Evolutionary conservation across 2,113 vertebrate genomes (phyloP), one percentile per base, ranked within the genome.

Genomic region (Pagrus major): DNA sequence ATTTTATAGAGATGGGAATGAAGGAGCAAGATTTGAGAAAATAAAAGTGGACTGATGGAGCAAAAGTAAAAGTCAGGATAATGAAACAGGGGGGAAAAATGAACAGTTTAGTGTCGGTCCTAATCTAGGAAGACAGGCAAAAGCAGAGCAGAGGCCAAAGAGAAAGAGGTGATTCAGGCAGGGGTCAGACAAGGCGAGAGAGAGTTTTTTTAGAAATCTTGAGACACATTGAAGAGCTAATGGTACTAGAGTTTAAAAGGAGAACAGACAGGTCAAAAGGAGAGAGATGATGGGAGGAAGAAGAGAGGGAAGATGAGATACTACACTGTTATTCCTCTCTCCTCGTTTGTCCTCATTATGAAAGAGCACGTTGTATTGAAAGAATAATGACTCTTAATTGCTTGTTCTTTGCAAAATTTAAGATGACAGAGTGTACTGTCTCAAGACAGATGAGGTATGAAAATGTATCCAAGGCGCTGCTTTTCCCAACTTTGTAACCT

Each of bases 311-410:
- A 41, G 29, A 47, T 31, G 23, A 61, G n/a, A 73, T 49, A 41
- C 29, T 65, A 27, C n/a, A n/a, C 49, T 74, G 41, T 23, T 46
- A 7, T 29, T 31, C 15, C 20, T 29, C 73, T 80, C 79, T 81
- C 71, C 31, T 82, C 55, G 4, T 77, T 76, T 74, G 70, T 88
- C 60, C 55, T 86, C 64, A 73, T 90, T 84, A 86, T 41, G 47
- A 75, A 81, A 56, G 55, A 78, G 31, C 69, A 46, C 6, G 39
- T 80, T 67, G 23, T 33, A 41, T 75, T 77, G 80, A 78, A 83
- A 42, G 66, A 83, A 67, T 80, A 83, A 87, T 87, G 76, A 71
- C 41, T 79, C 67, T 67, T 84, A 81, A 86, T 89, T 79, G 71
- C 76, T 71, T 56, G 39, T 47, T 83, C 69, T 70, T 41, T 63